Evolutionary conservation across 2,797 vertebrate genomes (phyloP), one percentile per base, ranked within the genome.

Genomic region (Buceros bicornis): DNA sequence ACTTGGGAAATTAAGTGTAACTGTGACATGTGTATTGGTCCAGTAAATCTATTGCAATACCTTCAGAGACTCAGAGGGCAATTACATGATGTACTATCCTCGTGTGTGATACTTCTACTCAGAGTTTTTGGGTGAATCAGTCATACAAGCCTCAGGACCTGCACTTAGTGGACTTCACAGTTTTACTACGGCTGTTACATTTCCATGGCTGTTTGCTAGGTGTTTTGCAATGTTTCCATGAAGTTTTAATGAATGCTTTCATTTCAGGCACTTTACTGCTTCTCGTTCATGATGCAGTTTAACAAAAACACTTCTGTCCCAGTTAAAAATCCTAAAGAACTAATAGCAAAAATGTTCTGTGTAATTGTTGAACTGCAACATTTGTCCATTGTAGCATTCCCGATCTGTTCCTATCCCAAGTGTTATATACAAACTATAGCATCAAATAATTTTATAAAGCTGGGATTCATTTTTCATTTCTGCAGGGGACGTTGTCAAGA

Each of bases 1-100:
- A 64, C 80, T 60, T 79, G 94, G 93, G 95, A 96, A 93, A 92
- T 95, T 80, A 93, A 80, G 45, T 87, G 71, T 87, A 84, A 80
- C 70, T 60, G 64, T 92, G 85, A 72, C 4, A 0, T 51, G 74
- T 85, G 89, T 87, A 31, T 76, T 77, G 85, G 85, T 64, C 77
- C 53, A 66, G 85, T 67, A 92, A 92, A 95, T 72, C 69, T 71
- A 64, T 45, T 95, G 50, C 88, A 81, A 76, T 90, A 57, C 84
- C 58, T 87, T 57, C 64, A 57, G 74, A 89, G 81, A 54, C 76
- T 85, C 84, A 48, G 50, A 86, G 56, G 73, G 60, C 45, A 71
- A 29, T 74, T 82, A 22, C 76, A 67, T 72, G 47, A 70, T 12
- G 5, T 17, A 61, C 29, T 18, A 50, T n/a, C 58, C 71, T 91